phyloP scores from a whole-genome alignment of 2,797 vertebrate genomes.

The Lepilemur ruficaudatus region DNA sequence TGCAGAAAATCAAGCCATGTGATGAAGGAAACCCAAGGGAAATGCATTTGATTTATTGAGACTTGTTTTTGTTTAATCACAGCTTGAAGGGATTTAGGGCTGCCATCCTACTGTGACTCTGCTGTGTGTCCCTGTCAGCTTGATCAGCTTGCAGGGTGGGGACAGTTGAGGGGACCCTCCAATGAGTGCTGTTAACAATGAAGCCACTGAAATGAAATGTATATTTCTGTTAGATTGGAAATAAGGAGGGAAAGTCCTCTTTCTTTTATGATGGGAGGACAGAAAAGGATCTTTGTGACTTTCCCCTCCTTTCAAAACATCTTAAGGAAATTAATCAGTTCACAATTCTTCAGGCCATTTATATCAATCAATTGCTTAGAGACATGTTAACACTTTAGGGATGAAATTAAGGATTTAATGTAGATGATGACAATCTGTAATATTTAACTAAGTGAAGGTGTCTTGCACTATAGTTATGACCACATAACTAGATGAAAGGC shows the following conservation, averaged over 20 bases:
- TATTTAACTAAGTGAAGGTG: slow-evolving; percentile 11
- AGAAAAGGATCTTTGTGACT: neutral
- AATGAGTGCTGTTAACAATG: neutral
- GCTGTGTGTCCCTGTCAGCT: neutral
- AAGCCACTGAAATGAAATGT: neutral
- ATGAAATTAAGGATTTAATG: neutral
- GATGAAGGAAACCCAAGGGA: slow-evolving; percentile 61
- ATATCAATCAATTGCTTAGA: neutral
- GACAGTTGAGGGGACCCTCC: neutral
- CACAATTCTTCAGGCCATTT: slow-evolving; percentile 25
- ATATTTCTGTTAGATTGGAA: neutral
- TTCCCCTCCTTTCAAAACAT: neutral
- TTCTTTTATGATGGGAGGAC: neutral
- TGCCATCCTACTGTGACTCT: neutral
- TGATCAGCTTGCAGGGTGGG: neutral
- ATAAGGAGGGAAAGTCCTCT: neutral
- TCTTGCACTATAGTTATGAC: neutral
- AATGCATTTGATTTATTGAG: slow-evolving; percentile 56
- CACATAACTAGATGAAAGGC: neutral
- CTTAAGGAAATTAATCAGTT: slow-evolving; percentile 11
- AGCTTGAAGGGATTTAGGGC: neutral
- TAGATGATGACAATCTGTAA: neutral
- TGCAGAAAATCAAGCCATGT: slow-evolving; percentile 72
- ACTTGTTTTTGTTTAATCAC: slow-evolving; percentile 63
- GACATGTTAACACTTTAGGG: neutral